A percentile compares a stretch with the other conserved stretches of the same genome.
phyloP scores from a whole-genome alignment of 2,888 invertebrate genomes.

The Drosophila mettleri region DNA sequence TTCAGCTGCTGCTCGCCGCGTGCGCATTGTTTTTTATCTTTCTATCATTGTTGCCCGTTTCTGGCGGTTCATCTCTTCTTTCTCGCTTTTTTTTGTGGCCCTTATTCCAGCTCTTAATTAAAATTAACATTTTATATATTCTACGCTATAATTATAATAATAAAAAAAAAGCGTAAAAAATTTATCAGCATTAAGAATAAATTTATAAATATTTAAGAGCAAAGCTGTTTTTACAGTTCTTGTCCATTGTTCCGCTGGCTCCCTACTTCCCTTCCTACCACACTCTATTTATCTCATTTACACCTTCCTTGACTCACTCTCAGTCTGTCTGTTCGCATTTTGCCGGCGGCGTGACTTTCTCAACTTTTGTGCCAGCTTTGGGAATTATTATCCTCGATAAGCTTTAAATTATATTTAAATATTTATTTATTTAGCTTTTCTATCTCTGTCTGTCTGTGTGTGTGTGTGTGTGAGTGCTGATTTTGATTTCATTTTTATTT shows the following conservation, averaged over 20 bases:
- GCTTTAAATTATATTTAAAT: slow-evolving; percentile 68
- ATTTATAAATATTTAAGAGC: slow-evolving; percentile 63
- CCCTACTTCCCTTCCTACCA: background rate
- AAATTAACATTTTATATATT: slow-evolving; percentile 76
- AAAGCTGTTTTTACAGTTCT: slow-evolving; percentile 26
- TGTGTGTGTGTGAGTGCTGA: slow-evolving; percentile 1
- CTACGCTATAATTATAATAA: slow-evolving; percentile 11
- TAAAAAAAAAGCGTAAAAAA: slow-evolving; percentile 15
- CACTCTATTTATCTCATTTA: background rate
- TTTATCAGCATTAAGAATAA: slow-evolving; percentile 30
- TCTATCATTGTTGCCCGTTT: slow-evolving; percentile 51
- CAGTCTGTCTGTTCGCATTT: background rate
- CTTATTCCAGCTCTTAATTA: slow-evolving; percentile 67
- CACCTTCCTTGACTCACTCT: too few relatives aligned
- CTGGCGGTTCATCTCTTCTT: slow-evolving; percentile 10
- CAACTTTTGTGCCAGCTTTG: slow-evolving; percentile 31
- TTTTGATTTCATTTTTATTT: slow-evolving; percentile 3
- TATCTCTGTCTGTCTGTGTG: too few relatives aligned
- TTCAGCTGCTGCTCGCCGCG: slow-evolving; percentile 27
- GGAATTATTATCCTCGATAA: slow-evolving; percentile 56
- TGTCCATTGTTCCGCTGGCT: background rate
- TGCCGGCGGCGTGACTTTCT: slow-evolving; percentile 38
- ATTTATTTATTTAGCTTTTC: slow-evolving; percentile 46
- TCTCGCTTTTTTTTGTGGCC: slow-evolving; percentile 7
- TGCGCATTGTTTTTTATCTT: slow-evolving; percentile 35